These are phyloP conservation scores for Proisotoma minuta DNA, from an alignment of 2,888 invertebrate genomes.

Conservation along the genomic window DNA sequence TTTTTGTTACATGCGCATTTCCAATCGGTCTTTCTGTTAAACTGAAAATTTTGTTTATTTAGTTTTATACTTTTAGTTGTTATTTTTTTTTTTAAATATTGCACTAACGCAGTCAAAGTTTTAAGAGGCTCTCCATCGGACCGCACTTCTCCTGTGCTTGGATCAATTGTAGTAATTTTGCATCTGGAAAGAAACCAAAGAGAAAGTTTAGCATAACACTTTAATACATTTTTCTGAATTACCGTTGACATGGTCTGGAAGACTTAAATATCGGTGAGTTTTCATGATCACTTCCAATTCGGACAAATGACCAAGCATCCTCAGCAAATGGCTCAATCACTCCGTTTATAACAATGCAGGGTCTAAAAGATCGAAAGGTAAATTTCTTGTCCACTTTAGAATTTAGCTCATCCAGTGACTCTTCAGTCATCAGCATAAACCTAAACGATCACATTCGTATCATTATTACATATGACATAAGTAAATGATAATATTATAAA, in stretches of 20 bases:
- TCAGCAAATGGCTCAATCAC: constrained; percentile 36
- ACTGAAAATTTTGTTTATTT: constrained; percentile 9
- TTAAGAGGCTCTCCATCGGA: constrained; percentile 35
- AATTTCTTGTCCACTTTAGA: constrained; percentile 24
- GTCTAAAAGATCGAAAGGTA: constrained; percentile 29
- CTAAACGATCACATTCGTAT: too few relatives aligned
- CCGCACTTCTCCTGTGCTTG: constrained; percentile 26
- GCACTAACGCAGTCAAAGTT: constrained; percentile 26
- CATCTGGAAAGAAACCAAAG: constrained; percentile 37
- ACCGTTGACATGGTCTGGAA: constrained; percentile 38
- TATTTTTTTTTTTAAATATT: background rate
- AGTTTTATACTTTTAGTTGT: background rate
- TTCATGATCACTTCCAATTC: constrained; percentile 27
- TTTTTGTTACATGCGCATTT: constrained; percentile 15
- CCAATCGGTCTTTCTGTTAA: constrained; percentile 27
- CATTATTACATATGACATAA: too few relatives aligned
- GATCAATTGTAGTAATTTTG: constrained; percentile 34
- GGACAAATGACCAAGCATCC: constrained; percentile 38
- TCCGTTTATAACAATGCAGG: constrained; percentile 32
- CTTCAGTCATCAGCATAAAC: constrained; percentile 40
- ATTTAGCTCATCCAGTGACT: constrained; percentile 36
- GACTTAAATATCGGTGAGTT: constrained; percentile 35
- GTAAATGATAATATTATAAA: too few relatives aligned
- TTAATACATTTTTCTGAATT: too few relatives aligned
- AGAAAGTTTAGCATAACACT: background rate